Evolutionary conservation across 2,888 invertebrate species (phyloP).

Genomic region (Campoplex nolae): DNA sequence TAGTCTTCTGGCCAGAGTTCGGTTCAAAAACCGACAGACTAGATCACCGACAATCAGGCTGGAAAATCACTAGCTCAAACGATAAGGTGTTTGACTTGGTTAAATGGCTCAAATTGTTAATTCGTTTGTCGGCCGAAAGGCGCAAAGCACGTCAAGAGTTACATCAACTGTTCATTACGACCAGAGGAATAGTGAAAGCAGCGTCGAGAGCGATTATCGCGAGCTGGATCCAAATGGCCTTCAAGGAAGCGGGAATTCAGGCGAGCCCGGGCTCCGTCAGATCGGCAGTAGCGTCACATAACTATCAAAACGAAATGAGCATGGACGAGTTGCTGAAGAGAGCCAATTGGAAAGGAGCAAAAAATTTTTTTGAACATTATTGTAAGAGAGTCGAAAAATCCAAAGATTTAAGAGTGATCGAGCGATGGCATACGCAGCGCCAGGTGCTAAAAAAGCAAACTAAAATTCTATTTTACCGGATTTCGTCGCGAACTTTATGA

Average conservation of each 20-base stretch:
- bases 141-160: neutral
- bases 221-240: neutral
- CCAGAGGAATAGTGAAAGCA: neutral
- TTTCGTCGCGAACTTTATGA: no score
- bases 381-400: neutral
- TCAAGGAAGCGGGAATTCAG: neutral
- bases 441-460: no score
- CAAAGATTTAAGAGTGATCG: no score
- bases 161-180: neutral
- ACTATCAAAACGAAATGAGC: neutral
- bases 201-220: conserved; percentile 14
- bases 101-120: neutral
- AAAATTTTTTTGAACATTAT: conserved; percentile 1
- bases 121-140: neutral
- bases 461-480: no score
- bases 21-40: neutral
- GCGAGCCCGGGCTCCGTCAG: neutral
- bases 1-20: neutral
- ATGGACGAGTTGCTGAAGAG: neutral
- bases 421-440: no score
- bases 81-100: neutral
- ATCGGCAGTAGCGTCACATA: neutral
- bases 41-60: neutral
- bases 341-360: conserved; percentile 2
- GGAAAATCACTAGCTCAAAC: neutral